Conservation (phyloP, 2,888 invertebrate species). For the Lycia hirtaria region DNA sequence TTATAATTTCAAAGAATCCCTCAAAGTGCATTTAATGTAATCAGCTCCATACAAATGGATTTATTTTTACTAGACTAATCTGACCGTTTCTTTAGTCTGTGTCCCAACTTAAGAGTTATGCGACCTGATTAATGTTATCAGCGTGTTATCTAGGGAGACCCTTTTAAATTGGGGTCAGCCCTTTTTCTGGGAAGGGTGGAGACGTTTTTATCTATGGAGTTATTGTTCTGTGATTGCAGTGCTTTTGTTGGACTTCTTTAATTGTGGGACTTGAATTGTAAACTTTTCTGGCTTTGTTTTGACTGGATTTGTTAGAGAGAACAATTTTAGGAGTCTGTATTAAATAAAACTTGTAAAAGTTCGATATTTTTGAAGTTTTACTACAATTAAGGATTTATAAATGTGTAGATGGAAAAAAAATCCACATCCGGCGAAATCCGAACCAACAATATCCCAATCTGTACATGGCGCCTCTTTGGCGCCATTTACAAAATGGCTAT, state of each 20-base stretch:
- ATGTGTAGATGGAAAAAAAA: too few species aligned
- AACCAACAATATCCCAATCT: too few species aligned
- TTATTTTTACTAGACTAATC: too few species aligned
- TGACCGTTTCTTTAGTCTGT: conserved; percentile 3
- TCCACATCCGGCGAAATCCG: too few species aligned
- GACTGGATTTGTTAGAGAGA: neutral
- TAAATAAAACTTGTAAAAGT: too few species aligned
- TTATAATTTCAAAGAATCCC: too few species aligned
- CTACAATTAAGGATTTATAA: too few species aligned
- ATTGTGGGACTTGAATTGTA: conserved; percentile 12
- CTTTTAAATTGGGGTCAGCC: conserved; percentile 69
- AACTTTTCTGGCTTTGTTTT: conserved; percentile 3
- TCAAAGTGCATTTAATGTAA: too few species aligned
- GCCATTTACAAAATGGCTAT: too few species aligned
- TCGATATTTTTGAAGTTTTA: too few species aligned
- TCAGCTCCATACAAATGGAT: too few species aligned
- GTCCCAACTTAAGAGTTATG: conserved; percentile 56
- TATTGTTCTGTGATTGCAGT: conserved; percentile 39
- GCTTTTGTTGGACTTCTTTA: conserved; percentile 26
- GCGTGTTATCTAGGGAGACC: conserved; percentile 67
- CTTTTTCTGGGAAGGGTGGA: conserved; percentile 52
- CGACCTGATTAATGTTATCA: conserved; percentile 83
- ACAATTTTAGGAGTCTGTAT: neutral
- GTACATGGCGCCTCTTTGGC: too few species aligned
- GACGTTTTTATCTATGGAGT: conserved; percentile 56